phyloP scores from a whole-genome alignment of 2,113 vertebrate genomes.

The Pteruthius melanotis region DNA sequence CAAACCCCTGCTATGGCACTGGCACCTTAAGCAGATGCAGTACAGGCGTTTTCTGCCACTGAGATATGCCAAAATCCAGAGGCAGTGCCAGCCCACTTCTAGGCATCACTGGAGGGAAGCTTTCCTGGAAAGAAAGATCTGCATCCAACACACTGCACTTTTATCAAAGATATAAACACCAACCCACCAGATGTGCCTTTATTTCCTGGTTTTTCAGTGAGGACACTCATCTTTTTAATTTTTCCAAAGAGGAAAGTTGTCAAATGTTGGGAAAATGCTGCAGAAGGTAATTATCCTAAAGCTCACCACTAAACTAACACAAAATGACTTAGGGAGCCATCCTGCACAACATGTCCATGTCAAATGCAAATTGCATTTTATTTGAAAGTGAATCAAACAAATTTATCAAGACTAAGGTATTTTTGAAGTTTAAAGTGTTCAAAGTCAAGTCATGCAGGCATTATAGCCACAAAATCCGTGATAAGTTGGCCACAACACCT shows the following conservation, averaged over 20 bases:
- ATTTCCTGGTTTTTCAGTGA: background rate
- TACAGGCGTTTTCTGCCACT: background rate
- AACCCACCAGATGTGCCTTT: background rate
- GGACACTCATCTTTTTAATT: background rate
- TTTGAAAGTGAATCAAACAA: background rate
- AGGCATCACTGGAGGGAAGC: rapidly evolving
- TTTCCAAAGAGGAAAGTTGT: background rate
- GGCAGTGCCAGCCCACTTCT: background rate
- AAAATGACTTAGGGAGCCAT: background rate
- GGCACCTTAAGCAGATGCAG: background rate
- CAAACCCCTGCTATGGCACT: background rate
- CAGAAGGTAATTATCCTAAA: background rate
- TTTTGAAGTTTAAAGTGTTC: background rate
- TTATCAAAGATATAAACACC: background rate
- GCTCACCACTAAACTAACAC: background rate
- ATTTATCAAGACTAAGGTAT: background rate
- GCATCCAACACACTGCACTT: background rate
- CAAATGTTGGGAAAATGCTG: background rate
- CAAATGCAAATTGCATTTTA: background rate
- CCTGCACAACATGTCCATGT: background rate
- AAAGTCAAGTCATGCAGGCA: background rate
- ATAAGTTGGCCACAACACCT: background rate
- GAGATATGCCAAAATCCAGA: background rate
- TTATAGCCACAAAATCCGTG: background rate
- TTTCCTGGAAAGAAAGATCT: background rate